Percentiles rank a stretch among this genome's conserved stretches.
These are phyloP conservation scores for Scopus umbretta DNA, from an alignment of 2,113 vertebrate genomes.

Conservation along the genomic window DNA sequence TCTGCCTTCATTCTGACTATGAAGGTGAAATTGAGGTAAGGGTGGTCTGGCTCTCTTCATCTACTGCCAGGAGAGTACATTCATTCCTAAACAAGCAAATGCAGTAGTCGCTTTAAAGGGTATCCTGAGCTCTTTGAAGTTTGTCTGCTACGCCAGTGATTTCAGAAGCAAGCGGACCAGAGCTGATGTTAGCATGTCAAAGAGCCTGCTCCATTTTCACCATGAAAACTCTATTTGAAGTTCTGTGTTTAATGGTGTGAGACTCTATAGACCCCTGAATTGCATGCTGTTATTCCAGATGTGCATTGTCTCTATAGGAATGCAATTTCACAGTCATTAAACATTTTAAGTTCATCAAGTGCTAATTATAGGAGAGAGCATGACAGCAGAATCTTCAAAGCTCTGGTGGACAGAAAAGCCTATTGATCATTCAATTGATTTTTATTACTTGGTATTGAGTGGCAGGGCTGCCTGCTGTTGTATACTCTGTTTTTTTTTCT, in stretches of 20 bases:
- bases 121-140: slow-evolving; percentile 22
- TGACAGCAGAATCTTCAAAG: slow-evolving; percentile 47
- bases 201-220: slow-evolving; percentile 49
- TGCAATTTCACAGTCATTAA: slow-evolving; percentile 71
- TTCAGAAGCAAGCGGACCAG: slow-evolving; percentile 36
- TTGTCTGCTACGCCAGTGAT: slow-evolving; percentile 1
- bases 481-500: not conserved
- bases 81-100: slow-evolving; percentile 21
- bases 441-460: slow-evolving; percentile 22
- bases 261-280: slow-evolving; percentile 18
- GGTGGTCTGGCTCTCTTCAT: not conserved
- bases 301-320: slow-evolving; percentile 60
- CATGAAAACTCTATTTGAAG: slow-evolving; percentile 61
- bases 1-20: slow-evolving; percentile 23
- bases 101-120: not conserved
- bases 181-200: slow-evolving; percentile 54
- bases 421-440: slow-evolving; percentile 60
- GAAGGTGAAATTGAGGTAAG: slow-evolving; percentile 36
- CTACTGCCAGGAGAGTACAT: not conserved
- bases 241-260: slow-evolving; percentile 35
- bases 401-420: not conserved
- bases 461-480: not conserved
- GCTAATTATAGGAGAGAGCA: slow-evolving; percentile 58
- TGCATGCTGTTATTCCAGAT: slow-evolving; percentile 66
- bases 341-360: slow-evolving; percentile 67